Percentiles rank a stretch among this genome's conserved stretches.
Conservation (phyloP, 2,888 invertebrate species). For the Dasypolia templi region DNA sequence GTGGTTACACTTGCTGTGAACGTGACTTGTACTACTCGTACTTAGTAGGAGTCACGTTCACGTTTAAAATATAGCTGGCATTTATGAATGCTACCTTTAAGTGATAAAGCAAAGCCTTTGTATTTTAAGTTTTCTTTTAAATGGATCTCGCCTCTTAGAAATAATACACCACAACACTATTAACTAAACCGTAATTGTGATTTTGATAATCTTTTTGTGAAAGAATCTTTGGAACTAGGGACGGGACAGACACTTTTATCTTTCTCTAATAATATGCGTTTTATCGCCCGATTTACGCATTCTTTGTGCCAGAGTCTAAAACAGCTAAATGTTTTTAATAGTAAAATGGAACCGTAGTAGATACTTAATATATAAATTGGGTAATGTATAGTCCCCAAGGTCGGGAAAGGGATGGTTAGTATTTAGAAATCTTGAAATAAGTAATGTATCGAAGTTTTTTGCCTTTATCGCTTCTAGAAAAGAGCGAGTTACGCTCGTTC, state of each 20-base stretch:
- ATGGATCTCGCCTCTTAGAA: not conserved
- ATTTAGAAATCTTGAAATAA: not conserved
- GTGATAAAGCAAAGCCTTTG: not conserved
- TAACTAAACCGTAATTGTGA: not conserved
- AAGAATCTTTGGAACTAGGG: slow-evolving; percentile 10
- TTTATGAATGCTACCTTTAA: not conserved
- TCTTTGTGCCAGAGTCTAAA: not conserved
- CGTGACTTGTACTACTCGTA: no score
- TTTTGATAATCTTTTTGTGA: slow-evolving; percentile 21
- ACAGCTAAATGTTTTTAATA: slow-evolving; percentile 2
- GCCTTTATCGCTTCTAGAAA: not conserved
- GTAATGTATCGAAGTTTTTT: no score
- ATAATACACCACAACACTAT: not conserved
- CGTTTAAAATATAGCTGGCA: not conserved
- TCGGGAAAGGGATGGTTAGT: not conserved
- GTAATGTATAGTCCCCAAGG: not conserved
- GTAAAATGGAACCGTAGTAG: not conserved
- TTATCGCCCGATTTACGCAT: not conserved
- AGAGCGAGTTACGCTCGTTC: not conserved
- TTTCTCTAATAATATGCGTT: slow-evolving; percentile 8
- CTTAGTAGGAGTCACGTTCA: not conserved
- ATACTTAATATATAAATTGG: slow-evolving; percentile 1
- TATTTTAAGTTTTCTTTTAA: slow-evolving; percentile 1
- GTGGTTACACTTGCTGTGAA: no score
- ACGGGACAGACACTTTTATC: slow-evolving; percentile 6